Evolutionary conservation across 2,113 vertebrate species (phyloP), one percentile per base, ranked within the genome.

Genomic region (Capreolus pygargus): DNA sequence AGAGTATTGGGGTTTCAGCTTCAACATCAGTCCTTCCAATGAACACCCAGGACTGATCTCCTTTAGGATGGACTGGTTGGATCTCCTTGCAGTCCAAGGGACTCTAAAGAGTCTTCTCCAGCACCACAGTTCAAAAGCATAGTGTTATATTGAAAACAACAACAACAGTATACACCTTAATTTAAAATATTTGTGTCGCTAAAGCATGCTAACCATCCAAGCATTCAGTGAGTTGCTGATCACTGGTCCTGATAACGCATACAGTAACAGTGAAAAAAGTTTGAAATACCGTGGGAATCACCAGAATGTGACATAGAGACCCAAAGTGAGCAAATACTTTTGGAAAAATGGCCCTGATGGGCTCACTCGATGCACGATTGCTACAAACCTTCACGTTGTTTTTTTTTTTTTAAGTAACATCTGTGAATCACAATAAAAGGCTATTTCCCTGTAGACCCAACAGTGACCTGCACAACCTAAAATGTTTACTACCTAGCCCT

Each of bases 331-430:
- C n/a, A 27, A 7, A 27, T 27, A 36, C 70, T 74, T 10, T 43
- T 43, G 70, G 52, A 2, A 39, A 54, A 9, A 36, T 55, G 52
- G 33, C 52, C 21, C n/a, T 5, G 52, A 27, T 5, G 4, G 52
- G 8, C 13, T 25, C n/a, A 1, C 52, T 83, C 2, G 6, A n/a
- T 36, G 7, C 52, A 39, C 7, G 50, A 12, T 55, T 54, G 74
- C 25, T 2, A 1, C 25, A 8, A 0, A 16, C n/a, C 52, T 36
- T 25, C 33, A 36, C 12, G 0, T 47, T 47, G 13, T 50, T 50
- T 50, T 50, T 50, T 50, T 50, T 50, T 50, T 50, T 50, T 50
- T 3, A 50, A 50, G 47, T 13, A 50, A 50, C 47, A 2, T 39
- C n/a, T 36, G 21, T 55, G 81, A 27, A 39, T 23, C 52, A 15